A percentile compares a stretch with the other conserved stretches of the same genome.
Evolutionary conservation across 2,888 invertebrate genomes (phyloP).

Genomic region (Hypercompe scribonia): DNA sequence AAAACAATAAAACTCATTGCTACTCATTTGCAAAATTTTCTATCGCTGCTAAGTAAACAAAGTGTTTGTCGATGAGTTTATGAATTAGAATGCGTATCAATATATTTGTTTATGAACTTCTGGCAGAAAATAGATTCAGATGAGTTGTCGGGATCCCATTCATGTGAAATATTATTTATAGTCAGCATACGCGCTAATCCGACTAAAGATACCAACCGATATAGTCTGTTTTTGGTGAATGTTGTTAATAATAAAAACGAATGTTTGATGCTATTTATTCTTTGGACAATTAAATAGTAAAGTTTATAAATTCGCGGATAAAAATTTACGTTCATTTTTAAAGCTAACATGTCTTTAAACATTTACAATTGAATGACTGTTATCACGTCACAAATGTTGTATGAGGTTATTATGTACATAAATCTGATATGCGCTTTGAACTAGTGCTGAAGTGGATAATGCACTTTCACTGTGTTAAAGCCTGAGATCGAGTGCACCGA

Average conservation of each 20-base stretch:
- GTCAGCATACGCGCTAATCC: neutral
- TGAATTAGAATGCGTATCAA: neutral
- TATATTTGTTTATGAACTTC: conserved; percentile 1
- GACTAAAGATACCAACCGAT: neutral
- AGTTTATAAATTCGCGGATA: neutral
- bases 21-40: neutral
- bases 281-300: no score
- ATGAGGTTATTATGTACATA: no score
- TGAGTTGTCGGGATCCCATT: conserved; percentile 6
- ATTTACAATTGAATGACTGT: neutral
- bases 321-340: neutral
- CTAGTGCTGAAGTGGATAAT: no score
- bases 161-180: conserved; percentile 8
- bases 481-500: no score
- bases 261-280: neutral
- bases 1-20: no score
- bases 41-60: neutral
- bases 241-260: neutral
- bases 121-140: neutral
- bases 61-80: neutral
- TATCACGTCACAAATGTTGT: no score
- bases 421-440: no score
- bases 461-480: no score
- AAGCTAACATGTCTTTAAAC: no score
- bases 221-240: neutral